phyloP scores from a whole-genome alignment of 2,888 invertebrate species.

The Pelosia muscerda region DNA sequence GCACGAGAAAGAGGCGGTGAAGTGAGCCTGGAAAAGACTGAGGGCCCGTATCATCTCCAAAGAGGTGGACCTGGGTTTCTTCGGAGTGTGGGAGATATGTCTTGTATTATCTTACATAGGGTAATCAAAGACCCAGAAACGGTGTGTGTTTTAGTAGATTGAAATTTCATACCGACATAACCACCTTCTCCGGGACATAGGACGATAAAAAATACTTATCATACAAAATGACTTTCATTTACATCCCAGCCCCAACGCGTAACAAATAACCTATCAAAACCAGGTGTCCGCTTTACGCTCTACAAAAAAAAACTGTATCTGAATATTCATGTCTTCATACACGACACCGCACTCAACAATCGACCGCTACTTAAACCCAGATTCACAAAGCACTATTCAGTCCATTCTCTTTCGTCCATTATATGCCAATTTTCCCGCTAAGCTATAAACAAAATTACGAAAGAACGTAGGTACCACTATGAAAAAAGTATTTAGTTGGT shows the following conservation, averaged over 20 bases:
- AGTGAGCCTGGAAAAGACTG: too few relatives aligned
- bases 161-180: too few relatives aligned
- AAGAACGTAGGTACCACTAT: constrained; percentile 51
- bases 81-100: too few relatives aligned
- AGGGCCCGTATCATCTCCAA: too few relatives aligned
- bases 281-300: constrained; percentile 25
- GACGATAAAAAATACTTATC: too few relatives aligned
- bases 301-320: constrained; percentile 16
- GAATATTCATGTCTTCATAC: constrained; percentile 29
- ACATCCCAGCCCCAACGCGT: not conserved
- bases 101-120: too few relatives aligned
- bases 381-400: constrained; percentile 42
- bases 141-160: too few relatives aligned
- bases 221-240: not conserved
- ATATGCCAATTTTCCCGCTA: constrained; percentile 65
- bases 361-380: constrained; percentile 22
- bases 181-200: too few relatives aligned
- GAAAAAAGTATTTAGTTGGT: constrained; percentile 31
- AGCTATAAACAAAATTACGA: constrained; percentile 62
- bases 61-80: too few relatives aligned
- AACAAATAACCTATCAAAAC: constrained; percentile 18
- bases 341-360: constrained; percentile 6
- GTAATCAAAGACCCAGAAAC: too few relatives aligned
- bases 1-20: too few relatives aligned
- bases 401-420: constrained; percentile 61